These are phyloP conservation scores for Chrysemys picta DNA, from an alignment of 2,113 vertebrate species.

Conservation along the genomic window DNA sequence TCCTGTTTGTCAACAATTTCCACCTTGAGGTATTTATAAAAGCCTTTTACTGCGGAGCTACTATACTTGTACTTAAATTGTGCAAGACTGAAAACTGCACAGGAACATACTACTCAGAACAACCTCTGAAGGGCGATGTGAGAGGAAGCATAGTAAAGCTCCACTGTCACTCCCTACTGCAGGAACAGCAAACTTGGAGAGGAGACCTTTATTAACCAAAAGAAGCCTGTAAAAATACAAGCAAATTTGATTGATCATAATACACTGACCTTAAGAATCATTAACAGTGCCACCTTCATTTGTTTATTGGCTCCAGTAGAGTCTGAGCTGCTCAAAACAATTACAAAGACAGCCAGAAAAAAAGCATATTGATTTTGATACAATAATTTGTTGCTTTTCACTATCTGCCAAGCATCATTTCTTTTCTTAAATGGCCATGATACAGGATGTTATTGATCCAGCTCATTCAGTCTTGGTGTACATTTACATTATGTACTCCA, in stretches of 20 bases:
- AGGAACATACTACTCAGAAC: neutral
- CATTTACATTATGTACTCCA: neutral
- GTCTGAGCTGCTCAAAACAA: conserved; percentile 24
- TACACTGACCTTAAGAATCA: neutral
- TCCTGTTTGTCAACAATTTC: too few relatives aligned
- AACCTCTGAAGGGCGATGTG: neutral
- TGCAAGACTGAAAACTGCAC: neutral
- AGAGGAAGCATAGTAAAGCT: neutral
- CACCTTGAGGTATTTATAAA: too few relatives aligned
- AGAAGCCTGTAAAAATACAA: neutral
- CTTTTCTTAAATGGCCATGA: neutral
- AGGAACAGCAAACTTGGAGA: neutral
- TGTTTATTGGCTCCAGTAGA: accelerated
- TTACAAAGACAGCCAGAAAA: neutral
- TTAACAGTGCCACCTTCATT: neutral
- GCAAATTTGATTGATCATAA: accelerated
- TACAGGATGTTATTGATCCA: neutral
- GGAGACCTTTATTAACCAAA: neutral
- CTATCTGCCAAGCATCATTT: neutral
- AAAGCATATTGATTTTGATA: neutral
- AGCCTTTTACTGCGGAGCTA: too few relatives aligned
- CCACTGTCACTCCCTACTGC: neutral
- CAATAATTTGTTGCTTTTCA: neutral
- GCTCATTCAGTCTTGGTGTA: neutral
- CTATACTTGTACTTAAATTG: neutral